A percentile compares a stretch with the other conserved stretches of the same genome.
Conservation (phyloP, 1,140 invertebrate genomes). For the Drosophila takahashii region DNA sequence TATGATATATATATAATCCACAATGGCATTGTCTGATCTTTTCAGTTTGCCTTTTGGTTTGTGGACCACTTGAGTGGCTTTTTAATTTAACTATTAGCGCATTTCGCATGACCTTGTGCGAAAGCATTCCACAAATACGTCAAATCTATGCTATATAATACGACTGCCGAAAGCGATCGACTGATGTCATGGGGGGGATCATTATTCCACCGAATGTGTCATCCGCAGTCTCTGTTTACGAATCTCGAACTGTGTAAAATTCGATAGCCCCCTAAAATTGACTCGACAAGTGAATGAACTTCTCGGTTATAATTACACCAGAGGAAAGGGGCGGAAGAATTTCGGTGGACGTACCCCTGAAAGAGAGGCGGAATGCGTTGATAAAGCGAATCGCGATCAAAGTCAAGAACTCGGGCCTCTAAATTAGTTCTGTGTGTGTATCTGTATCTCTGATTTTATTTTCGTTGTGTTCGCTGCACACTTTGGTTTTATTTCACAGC, state of each 20-base stretch:
- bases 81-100: conserved; percentile 66
- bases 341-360: conserved; percentile 15
- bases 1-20: conserved; percentile 35
- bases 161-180: conserved; percentile 38
- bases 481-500: conserved; percentile 57
- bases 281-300: conserved; percentile 70
- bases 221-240: conserved; percentile 5
- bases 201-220: conserved; percentile 51
- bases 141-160: conserved; percentile 19
- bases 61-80: conserved; percentile 62
- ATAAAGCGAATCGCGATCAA: conserved; percentile 55
- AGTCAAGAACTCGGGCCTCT: conserved; percentile 71
- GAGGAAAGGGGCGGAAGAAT: conserved; percentile 8
- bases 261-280: conserved; percentile 38
- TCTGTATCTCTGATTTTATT: conserved; percentile 23
- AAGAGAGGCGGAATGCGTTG: conserved; percentile 55
- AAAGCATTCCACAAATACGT: conserved; percentile 16
- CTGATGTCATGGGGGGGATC: conserved; percentile 69
- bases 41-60: conserved; percentile 26
- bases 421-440: conserved; percentile 52
- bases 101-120: conserved; percentile 50
- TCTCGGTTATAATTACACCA: conserved; percentile 59
- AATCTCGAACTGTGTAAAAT: conserved; percentile 16
- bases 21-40: conserved; percentile 47
- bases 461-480: conserved; percentile 36